phyloP scores from a whole-genome alignment of 2,113 vertebrate genomes.

The Casuarius casuarius region DNA sequence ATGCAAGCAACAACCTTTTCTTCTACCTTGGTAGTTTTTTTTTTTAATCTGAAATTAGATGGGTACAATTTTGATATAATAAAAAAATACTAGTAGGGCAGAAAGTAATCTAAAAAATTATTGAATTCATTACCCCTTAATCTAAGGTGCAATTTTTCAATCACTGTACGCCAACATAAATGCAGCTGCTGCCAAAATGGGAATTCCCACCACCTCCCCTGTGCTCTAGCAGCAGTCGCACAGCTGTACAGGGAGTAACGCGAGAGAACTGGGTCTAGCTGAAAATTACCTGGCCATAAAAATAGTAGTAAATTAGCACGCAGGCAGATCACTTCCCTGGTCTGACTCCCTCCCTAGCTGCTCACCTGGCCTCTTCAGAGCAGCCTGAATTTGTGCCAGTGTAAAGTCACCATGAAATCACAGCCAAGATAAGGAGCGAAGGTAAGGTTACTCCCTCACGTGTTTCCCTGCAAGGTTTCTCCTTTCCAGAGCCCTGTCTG shows the following conservation, averaged over 20 bases:
- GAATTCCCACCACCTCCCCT: not conserved
- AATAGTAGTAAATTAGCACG: not conserved
- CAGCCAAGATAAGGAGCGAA: rapidly evolving
- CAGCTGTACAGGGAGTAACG: not conserved
- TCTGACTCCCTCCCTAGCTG: not conserved
- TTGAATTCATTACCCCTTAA: not conserved
- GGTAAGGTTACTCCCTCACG: rapidly evolving
- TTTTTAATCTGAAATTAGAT: not conserved
- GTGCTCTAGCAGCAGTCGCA: not conserved
- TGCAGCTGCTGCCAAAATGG: rapidly evolving
- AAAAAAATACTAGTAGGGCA: not conserved
- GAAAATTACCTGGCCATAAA: not conserved
- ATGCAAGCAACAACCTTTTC: not conserved
- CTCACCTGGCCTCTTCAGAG: not conserved
- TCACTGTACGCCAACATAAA: not conserved
- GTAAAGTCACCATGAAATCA: rapidly evolving
- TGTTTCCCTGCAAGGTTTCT: rapidly evolving
- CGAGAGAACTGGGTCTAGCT: not conserved
- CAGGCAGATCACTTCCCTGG: not conserved
- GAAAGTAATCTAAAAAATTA: not conserved
- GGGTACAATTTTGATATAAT: not conserved
- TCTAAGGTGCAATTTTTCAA: not conserved
- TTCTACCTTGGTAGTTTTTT: not conserved
- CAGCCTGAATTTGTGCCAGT: not conserved
- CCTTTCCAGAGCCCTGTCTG: not conserved